Evolutionary conservation across 2,113 vertebrate genomes (phyloP).

Genomic region (Choloepus hoffmanni): DNA sequence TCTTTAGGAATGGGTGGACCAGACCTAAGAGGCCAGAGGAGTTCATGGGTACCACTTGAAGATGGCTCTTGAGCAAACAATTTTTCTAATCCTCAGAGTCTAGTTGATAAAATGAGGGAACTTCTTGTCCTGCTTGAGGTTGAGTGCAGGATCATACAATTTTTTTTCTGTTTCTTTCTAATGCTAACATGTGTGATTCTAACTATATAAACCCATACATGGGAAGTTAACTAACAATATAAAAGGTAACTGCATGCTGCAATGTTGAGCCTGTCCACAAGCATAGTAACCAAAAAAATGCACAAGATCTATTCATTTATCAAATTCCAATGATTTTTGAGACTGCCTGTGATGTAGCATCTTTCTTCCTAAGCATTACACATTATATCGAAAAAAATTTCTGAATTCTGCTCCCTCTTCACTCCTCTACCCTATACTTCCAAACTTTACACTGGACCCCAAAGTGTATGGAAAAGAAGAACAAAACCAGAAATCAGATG

Average conservation of each 20-base stretch:
- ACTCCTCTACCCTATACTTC: neutral
- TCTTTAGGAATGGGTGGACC: too few relatives aligned
- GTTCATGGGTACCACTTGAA: fast-evolving
- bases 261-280: neutral
- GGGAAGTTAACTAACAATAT: neutral
- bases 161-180: neutral
- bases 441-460: too few relatives aligned
- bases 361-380: neutral
- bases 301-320: neutral
- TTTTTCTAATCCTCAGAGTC: neutral
- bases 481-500: neutral
- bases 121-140: neutral
- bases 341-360: neutral
- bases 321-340: neutral
- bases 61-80: neutral
- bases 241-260: neutral
- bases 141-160: neutral
- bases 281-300: neutral
- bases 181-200: neutral
- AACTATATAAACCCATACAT: neutral
- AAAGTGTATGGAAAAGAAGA: neutral
- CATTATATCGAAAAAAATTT: neutral
- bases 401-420: fast-evolving
- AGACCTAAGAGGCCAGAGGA: too few relatives aligned
- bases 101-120: neutral